Evolutionary conservation across 2,888 invertebrate genomes (phyloP).

Genomic region (Elgonia sp.): DNA sequence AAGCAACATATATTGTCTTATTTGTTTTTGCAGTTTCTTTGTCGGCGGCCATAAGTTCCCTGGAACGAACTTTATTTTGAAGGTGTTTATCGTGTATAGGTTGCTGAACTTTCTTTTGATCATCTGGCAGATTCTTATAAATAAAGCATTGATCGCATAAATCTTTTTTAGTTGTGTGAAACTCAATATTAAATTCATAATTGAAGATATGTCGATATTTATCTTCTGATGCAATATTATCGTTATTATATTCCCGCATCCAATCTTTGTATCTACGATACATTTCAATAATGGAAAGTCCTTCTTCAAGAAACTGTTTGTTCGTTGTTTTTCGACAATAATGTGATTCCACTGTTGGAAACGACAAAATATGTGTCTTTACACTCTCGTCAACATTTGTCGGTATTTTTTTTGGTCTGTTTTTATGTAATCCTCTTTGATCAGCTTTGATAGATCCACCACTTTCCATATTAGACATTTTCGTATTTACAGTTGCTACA

Average conservation of each 20-base stretch:
- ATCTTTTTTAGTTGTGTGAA: constrained; percentile 30
- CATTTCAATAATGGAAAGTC: neutral
- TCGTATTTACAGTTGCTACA: no score
- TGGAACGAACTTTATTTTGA: constrained; percentile 4
- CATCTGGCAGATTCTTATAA: neutral
- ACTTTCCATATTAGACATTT: no score
- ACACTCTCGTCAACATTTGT: neutral
- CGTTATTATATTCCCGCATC: neutral
- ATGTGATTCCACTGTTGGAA: constrained; percentile 1
- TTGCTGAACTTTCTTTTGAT: neutral
- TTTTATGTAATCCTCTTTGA: neutral
- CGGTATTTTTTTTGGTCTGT: neutral
- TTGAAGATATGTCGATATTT: constrained; percentile 21
- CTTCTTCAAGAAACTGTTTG: neutral
- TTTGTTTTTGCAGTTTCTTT: constrained; percentile 24
- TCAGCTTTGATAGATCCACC: no score
- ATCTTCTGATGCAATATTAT: constrained; percentile 12
- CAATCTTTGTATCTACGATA: neutral
- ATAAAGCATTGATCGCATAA: constrained; percentile 24
- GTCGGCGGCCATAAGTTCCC: neutral
- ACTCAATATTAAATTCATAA: neutral
- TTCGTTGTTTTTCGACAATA: neutral
- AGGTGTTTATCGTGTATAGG: constrained; percentile 22
- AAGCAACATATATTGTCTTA: constrained; percentile 19
- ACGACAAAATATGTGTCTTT: neutral